Conservation (phyloP, 1,140 invertebrate species). For the Uloborus diversus region DNA sequence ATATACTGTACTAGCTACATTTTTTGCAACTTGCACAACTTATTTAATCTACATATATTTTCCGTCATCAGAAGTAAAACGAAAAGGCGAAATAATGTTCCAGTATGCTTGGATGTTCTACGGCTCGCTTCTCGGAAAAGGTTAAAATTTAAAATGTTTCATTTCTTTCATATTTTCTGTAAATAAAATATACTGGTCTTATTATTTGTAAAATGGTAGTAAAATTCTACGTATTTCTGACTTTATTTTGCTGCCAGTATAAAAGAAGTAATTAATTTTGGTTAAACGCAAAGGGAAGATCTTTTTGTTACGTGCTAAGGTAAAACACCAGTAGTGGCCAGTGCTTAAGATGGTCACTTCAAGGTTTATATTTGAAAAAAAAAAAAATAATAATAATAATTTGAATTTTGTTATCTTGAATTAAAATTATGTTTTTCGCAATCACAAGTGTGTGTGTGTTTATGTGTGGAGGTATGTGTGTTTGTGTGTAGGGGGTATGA, state of each 20-base stretch:
- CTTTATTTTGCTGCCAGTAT: too few species aligned
- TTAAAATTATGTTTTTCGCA: too few species aligned
- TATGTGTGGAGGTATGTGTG: too few species aligned
- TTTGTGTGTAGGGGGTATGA: too few species aligned
- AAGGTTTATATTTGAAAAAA: too few species aligned
- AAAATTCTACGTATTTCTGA: not conserved
- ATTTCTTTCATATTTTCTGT: not conserved
- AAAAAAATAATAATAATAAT: too few species aligned
- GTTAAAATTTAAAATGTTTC: not conserved
- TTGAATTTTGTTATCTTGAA: too few species aligned
- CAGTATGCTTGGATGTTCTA: slow-evolving; percentile 26
- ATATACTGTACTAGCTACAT: not conserved
- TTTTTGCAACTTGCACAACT: not conserved
- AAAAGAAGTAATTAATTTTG: not conserved
- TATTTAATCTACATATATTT: not conserved
- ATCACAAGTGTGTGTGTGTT: too few species aligned
- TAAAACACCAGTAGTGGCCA: too few species aligned
- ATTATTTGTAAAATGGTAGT: not conserved
- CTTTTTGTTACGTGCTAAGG: not conserved
- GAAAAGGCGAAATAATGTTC: not conserved
- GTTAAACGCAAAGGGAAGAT: not conserved
- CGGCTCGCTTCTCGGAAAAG: not conserved
- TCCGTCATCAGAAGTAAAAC: not conserved
- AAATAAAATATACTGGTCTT: not conserved
- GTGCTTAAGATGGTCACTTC: too few species aligned